Percentiles rank a stretch among this genome's conserved stretches.
phyloP scores from a whole-genome alignment of 2,113 vertebrate species.

The Calidris pygmaea region DNA sequence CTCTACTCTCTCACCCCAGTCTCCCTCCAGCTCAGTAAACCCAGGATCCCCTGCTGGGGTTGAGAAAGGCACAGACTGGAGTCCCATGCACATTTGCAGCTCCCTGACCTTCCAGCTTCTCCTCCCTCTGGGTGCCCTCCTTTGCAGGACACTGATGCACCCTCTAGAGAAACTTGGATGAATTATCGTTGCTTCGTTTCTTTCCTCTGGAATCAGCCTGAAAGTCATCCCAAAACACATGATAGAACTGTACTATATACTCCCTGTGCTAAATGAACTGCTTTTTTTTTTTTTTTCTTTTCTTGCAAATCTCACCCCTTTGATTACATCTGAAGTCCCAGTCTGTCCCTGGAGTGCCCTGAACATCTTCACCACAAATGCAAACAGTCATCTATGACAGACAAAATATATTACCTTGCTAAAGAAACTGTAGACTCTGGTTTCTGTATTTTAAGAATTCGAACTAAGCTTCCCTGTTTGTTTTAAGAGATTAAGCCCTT shows the following conservation, averaged over 20 bases:
- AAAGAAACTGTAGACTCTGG: background rate
- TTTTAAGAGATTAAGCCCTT: background rate
- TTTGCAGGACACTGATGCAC: background rate
- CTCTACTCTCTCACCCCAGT: fast-evolving
- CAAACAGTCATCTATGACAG: background rate
- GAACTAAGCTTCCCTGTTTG: background rate
- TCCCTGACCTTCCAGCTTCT: background rate
- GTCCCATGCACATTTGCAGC: background rate
- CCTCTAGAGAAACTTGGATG: background rate
- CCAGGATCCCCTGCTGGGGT: background rate
- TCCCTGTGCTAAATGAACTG: background rate
- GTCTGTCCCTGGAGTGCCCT: background rate
- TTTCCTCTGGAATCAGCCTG: background rate
- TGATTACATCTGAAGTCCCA: background rate
- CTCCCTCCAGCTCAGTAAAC: background rate
- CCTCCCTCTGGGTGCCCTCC: background rate
- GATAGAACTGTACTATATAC: background rate
- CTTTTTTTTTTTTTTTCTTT: background rate
- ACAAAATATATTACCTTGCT: background rate
- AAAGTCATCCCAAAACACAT: too few relatives aligned
- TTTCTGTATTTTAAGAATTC: background rate
- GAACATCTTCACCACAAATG: background rate
- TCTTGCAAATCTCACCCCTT: background rate
- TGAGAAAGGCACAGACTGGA: background rate
- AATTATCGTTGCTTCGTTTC: background rate